phyloP scores from a whole-genome alignment of 2,888 invertebrate genomes.

The Aromia moschata region DNA sequence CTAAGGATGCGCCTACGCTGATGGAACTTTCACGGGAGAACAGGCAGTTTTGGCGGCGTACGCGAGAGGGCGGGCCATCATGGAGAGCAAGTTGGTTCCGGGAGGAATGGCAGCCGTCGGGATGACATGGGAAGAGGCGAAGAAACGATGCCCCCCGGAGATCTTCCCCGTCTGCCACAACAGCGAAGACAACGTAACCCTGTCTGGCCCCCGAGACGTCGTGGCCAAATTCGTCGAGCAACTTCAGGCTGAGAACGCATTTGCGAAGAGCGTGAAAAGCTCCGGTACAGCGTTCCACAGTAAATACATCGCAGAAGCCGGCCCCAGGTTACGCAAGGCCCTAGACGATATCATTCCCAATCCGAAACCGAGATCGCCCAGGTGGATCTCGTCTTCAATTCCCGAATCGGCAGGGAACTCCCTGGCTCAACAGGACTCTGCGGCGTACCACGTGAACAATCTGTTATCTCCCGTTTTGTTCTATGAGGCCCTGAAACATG shows the following conservation, averaged over 20 bases:
- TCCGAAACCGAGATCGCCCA: slow-evolving; percentile 79
- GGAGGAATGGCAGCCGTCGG: slow-evolving; percentile 96
- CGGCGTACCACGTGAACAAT: slow-evolving; percentile 96
- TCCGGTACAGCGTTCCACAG: slow-evolving; percentile 95
- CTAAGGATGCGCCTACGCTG: slow-evolving; percentile 95
- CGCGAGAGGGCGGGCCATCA: slow-evolving; percentile 87
- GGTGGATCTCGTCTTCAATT: slow-evolving; percentile 95
- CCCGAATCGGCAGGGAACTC: slow-evolving; percentile 78
- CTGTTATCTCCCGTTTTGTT: slow-evolving; percentile 92
- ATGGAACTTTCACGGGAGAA: slow-evolving; percentile 92
- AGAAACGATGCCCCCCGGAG: slow-evolving; percentile 78
- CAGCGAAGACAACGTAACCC: slow-evolving; percentile 89
- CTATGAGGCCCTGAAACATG: slow-evolving; percentile 84
- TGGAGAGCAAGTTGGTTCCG: slow-evolving; percentile 75
- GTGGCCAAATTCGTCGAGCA: slow-evolving; percentile 76
- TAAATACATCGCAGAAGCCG: slow-evolving; percentile 86
- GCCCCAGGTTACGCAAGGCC: slow-evolving; percentile 79
- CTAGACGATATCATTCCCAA: slow-evolving; percentile 83
- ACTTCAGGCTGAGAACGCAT: slow-evolving; percentile 78
- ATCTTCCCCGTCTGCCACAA: slow-evolving; percentile 95
- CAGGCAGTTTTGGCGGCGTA: slow-evolving; percentile 95
- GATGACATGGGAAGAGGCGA: slow-evolving; percentile 85
- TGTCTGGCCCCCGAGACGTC: slow-evolving; percentile 85
- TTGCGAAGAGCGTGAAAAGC: slow-evolving; percentile 87
- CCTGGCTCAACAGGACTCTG: slow-evolving; percentile 83